Conservation (phyloP, 2,797 vertebrate species). For the Chiroxiphia lanceolata region DNA sequence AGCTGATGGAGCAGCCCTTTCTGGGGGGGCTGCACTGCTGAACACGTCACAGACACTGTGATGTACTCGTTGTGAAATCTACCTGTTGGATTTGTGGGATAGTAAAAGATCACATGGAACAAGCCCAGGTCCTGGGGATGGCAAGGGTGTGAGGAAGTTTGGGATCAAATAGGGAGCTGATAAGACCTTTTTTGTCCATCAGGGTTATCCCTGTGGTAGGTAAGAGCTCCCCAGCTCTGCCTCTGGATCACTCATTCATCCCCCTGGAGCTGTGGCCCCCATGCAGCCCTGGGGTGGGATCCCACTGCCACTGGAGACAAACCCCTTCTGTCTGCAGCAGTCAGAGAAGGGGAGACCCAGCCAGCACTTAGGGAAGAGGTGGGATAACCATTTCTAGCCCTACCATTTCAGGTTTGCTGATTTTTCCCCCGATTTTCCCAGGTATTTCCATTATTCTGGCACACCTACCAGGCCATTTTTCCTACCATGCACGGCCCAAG, state of each 20-base stretch:
- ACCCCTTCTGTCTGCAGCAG: neutral
- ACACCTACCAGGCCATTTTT: neutral
- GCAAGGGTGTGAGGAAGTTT: no score
- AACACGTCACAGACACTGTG: fast-evolving
- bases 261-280: neutral
- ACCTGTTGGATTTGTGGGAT: neutral
- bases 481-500: neutral
- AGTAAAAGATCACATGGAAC: neutral
- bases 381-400: neutral
- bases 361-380: neutral
- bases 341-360: neutral
- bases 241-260: neutral
- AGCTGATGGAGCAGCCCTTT: neutral
- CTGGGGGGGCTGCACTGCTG: neutral
- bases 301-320: neutral
- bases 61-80: neutral
- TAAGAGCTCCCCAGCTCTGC: neutral
- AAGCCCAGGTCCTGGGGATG: neutral
- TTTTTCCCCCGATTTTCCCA: neutral
- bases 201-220: no score
- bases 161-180: neutral
- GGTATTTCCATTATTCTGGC: neutral
- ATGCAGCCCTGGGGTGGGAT: neutral
- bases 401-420: neutral
- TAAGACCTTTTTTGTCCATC: neutral